These are phyloP conservation scores for Anableps anableps DNA, from an alignment of 2,797 vertebrate species.

Conservation along the genomic window DNA sequence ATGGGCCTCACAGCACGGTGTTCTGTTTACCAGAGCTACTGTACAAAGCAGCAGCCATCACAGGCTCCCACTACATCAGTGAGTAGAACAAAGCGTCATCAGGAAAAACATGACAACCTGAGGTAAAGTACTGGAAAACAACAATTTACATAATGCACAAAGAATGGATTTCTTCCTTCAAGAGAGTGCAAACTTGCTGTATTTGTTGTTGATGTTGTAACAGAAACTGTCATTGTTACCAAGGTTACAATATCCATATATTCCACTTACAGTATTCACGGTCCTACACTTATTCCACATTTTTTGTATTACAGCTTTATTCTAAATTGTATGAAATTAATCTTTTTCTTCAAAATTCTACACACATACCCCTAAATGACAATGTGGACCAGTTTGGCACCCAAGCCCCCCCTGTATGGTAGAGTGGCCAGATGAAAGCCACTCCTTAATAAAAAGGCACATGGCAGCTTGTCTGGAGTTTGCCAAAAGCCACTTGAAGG, in stretches of 20 bases:
- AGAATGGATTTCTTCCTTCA: neutral
- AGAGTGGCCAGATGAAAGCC: no score
- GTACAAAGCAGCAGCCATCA: constrained; percentile 50
- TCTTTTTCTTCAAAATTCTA: no score
- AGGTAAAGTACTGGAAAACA: neutral
- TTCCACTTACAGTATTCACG: neutral
- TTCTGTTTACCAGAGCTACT: constrained; percentile 59
- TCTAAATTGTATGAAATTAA: neutral
- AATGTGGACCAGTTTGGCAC: no score
- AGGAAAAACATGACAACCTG: constrained; percentile 2
- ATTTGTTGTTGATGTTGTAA: neutral
- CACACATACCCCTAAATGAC: no score
- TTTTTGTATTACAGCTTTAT: neutral
- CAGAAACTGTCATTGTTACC: neutral
- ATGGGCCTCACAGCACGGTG: constrained; percentile 70
- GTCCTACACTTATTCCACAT: neutral
- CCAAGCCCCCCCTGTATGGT: neutral
- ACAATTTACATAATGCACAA: neutral
- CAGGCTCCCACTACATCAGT: constrained; percentile 56
- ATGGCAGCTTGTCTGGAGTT: neutral
- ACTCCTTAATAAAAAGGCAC: neutral
- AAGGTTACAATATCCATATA: neutral
- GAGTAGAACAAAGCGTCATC: constrained; percentile 26
- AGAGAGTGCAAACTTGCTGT: neutral
- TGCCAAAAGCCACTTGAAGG: neutral